phyloP scores from a whole-genome alignment of 2,888 invertebrate genomes.

The Griposia aprilina region DNA sequence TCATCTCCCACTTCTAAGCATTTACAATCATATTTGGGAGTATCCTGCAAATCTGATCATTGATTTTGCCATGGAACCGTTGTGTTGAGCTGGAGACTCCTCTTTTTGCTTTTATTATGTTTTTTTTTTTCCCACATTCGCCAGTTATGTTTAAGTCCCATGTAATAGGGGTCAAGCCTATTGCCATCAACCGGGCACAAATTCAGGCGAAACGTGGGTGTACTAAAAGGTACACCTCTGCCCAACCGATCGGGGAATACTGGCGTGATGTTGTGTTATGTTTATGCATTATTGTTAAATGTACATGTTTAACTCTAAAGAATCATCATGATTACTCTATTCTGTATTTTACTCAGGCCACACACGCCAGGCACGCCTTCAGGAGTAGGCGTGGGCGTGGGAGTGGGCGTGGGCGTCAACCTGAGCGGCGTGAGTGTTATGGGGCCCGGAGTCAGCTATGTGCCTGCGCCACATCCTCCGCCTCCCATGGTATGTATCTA shows the following conservation, averaged over 20 bases:
- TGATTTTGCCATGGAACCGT: not conserved
- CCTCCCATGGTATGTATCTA: conserved; percentile 81
- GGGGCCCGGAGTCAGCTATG: conserved; percentile 88
- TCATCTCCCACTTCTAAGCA: not conserved
- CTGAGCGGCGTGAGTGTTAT: conserved; percentile 85
- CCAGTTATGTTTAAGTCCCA: not conserved
- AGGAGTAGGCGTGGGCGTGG: conserved; percentile 74
- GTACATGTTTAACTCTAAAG: not conserved
- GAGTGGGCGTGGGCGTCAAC: conserved; percentile 82
- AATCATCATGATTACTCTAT: not conserved
- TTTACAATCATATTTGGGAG: not conserved
- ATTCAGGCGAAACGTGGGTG: not conserved
- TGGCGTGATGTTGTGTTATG: no score
- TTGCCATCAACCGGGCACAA: not conserved
- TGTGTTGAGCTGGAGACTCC: not conserved
- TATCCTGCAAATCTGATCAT: not conserved
- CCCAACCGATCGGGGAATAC: no score
- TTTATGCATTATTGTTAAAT: not conserved
- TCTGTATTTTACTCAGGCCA: conserved; percentile 88
- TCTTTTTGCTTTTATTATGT: not conserved
- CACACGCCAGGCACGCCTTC: conserved; percentile 96
- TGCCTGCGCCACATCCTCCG: conserved; percentile 87
- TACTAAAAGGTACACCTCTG: not conserved
- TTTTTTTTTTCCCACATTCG: not conserved
- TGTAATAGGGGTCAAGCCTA: not conserved